Conservation (phyloP, 2,888 invertebrate species). For the Cephus pygmeus region DNA sequence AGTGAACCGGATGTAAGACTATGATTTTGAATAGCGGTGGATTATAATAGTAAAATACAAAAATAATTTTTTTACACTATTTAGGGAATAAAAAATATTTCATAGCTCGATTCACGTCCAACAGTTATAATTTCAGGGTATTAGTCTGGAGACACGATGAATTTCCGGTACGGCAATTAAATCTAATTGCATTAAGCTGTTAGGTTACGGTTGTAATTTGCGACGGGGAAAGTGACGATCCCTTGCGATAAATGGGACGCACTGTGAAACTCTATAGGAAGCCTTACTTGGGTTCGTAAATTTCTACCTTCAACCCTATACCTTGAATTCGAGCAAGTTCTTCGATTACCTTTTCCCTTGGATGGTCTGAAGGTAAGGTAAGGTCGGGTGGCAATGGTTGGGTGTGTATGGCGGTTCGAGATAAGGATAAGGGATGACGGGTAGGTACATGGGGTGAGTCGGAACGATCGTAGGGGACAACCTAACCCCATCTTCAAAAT, state of each 20-base stretch:
- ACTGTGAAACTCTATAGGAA: background rate
- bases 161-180: background rate
- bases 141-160: background rate
- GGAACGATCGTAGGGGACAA: background rate
- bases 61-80: background rate
- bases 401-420: slow-evolving; percentile 38
- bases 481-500: background rate
- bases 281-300: background rate
- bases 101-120: background rate
- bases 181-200: background rate
- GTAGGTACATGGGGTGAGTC: background rate
- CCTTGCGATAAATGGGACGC: background rate
- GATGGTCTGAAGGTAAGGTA: background rate
- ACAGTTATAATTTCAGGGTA: background rate
- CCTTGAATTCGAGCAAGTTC: slow-evolving; percentile 1
- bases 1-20: background rate
- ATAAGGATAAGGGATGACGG: slow-evolving; percentile 30
- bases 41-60: background rate
- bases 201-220: background rate
- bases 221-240: background rate
- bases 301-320: background rate
- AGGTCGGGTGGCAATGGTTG: slow-evolving; percentile 13
- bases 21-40: background rate
- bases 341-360: background rate
- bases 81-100: background rate